Percentiles rank a stretch among this genome's conserved stretches.
Conservation (phyloP, 2,888 invertebrate genomes). For the Ormyrus pomaceus region DNA sequence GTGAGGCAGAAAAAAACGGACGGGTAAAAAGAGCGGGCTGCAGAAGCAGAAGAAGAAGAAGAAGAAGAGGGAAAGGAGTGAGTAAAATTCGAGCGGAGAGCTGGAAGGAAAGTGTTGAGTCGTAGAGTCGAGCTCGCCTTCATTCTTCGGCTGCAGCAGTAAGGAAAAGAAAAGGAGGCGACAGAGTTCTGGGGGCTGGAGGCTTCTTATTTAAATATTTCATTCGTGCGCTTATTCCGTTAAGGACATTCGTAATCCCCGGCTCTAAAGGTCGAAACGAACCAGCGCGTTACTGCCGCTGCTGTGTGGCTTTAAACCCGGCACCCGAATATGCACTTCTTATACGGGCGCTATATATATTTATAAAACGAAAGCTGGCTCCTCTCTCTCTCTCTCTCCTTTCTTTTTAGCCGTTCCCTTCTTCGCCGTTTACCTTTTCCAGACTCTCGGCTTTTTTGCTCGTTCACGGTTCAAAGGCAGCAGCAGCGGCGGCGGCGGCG, state of each 20-base stretch:
- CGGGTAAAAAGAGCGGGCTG: background rate
- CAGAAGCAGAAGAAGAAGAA: conserved; percentile 10
- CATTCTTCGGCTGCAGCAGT: conserved; percentile 17
- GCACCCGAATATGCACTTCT: conserved; percentile 39
- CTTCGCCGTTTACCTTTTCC: conserved; percentile 28
- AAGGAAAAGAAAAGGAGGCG: conserved; percentile 32
- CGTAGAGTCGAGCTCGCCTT: conserved; percentile 17
- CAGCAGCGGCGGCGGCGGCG: background rate
- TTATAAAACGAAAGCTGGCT: conserved; percentile 6
- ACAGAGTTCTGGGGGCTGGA: conserved; percentile 19
- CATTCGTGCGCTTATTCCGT: conserved; percentile 62
- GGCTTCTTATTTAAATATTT: conserved; percentile 65
- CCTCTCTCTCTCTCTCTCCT: background rate
- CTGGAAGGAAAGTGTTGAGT: conserved; percentile 39
- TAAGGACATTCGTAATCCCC: conserved; percentile 64
- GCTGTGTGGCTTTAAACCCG: background rate
- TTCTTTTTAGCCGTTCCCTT: background rate
- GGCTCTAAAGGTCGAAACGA: conserved; percentile 58
- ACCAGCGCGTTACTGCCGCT: conserved; percentile 2
- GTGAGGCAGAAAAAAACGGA: background rate
- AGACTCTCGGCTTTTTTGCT: background rate
- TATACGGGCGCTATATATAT: background rate
- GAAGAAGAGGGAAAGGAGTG: conserved; percentile 10
- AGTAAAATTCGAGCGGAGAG: conserved; percentile 31
- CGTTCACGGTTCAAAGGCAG: conserved; percentile 13